Percentiles rank a stretch among this genome's conserved stretches.
These are phyloP conservation scores for Rhinolophus sinicus DNA, from an alignment of 2,113 vertebrate genomes.

Conservation along the genomic window DNA sequence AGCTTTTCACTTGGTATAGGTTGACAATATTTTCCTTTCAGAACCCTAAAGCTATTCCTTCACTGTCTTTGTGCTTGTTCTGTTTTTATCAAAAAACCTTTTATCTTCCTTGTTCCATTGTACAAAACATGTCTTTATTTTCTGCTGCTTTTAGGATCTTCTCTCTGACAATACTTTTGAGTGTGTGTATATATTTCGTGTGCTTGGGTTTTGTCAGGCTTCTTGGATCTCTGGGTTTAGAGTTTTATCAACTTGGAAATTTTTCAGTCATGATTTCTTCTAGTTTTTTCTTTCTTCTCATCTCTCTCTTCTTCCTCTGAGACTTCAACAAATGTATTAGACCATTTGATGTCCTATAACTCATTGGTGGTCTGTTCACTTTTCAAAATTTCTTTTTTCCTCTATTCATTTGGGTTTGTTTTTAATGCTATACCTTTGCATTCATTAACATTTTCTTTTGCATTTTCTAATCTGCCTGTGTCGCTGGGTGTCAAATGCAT, in stretches of 20 bases:
- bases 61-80: background rate
- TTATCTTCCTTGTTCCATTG: background rate
- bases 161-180: background rate
- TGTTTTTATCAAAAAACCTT: background rate
- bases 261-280: background rate
- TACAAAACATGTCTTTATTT: background rate
- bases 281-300: background rate
- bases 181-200: background rate
- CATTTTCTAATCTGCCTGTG: background rate
- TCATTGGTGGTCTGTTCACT: background rate
- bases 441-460: background rate
- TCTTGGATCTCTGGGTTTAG: background rate
- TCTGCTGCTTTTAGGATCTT: background rate
- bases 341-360: background rate
- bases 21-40: background rate
- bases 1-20: background rate
- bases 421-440: background rate
- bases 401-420: background rate
- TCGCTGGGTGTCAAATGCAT: background rate
- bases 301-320: background rate
- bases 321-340: background rate
- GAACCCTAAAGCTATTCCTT: background rate
- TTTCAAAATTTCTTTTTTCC: background rate
- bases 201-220: background rate
- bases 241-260: background rate